Evolutionary conservation across 2,113 vertebrate species (phyloP), one percentile per base, ranked within the genome.

Genomic region (Equus przewalskii): DNA sequence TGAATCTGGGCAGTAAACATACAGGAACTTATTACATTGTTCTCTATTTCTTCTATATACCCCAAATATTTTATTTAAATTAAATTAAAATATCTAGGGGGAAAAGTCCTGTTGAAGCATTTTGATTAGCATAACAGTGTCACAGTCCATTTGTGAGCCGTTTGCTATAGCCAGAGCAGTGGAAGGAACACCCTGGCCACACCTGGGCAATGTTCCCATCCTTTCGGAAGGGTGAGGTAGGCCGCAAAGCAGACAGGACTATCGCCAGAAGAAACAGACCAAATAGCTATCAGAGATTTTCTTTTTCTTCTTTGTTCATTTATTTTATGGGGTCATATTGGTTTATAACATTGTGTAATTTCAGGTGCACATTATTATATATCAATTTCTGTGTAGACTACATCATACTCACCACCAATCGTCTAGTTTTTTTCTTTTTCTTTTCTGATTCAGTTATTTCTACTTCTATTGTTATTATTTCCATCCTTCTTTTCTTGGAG

Each of bases 51-150:
- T 93, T 41, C 49, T 51, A 2, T 73, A 33, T 60, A 18, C 33
- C 70, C 12, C 9, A 84, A 64, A 51, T 85, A 88, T 73, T 92
- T 89, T 75, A 65, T 76, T 84, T 93, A 91, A 89, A 83, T 60
- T 87, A 78, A 81, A 51, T 96, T 92, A 97, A 87, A 93, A 69
- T 79, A 75, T 4, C 16, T 44, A 72, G 12, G 16, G 2, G 28
- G 14, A 22, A 64, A 92, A 84, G 56, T 67, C 4, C n/a, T 78
- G 9, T n/a, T 88, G n/a, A 91, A 85, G 44, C n/a, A 36, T 91
- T 94, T 95, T 91, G 10, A 76, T 76, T 83, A 69, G 33, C 44
- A 86, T 97, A 21, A 60, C 56, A n/a, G 22, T 76, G 21, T 97
- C 62, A 65, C 12, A 60, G 7, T 80, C 33, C 28, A 10, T 33